Conservation (phyloP, 2,888 invertebrate genomes). For the Ypsolopha scabrella region DNA sequence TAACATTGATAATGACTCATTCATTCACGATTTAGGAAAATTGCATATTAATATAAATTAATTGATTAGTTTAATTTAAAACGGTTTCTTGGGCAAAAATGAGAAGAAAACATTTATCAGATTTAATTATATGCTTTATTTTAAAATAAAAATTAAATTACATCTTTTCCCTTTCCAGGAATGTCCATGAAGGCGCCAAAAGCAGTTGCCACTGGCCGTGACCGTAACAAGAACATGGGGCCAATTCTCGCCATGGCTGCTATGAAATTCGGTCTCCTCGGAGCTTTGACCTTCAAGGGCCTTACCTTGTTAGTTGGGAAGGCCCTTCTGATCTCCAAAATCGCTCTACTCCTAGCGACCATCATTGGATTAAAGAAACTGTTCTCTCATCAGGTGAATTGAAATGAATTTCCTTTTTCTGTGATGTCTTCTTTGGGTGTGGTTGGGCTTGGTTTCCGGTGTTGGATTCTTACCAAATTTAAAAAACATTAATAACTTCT, state of each 20-base stretch:
- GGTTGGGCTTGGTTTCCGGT: no score
- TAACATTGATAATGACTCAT: no score
- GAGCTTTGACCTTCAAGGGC: constrained; percentile 84
- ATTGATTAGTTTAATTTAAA: no score
- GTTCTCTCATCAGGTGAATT: constrained; percentile 75
- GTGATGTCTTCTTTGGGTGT: no score
- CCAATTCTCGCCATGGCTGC: constrained; percentile 81
- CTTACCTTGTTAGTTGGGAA: constrained; percentile 86
- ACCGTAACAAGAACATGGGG: constrained; percentile 79
- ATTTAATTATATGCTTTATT: no score
- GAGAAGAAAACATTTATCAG: no score
- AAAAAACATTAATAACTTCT: no score
- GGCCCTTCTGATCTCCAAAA: constrained; percentile 86
- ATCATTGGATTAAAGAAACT: constrained; percentile 87
- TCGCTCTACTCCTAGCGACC: constrained; percentile 82
- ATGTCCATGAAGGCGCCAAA: constrained; percentile 76
- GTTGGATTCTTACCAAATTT: no score
- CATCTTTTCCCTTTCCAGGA: constrained; percentile 50
- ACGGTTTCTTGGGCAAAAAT: no score
- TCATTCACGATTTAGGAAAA: no score
- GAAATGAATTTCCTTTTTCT: constrained; percentile 13
- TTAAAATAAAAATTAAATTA: no score
- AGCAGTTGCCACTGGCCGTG: constrained; percentile 74
- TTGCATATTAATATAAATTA: no score
- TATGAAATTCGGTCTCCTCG: constrained; percentile 84